Percentiles rank a stretch among this genome's conserved stretches.
Conservation (phyloP, 2,797 vertebrate species). For the Sardinella longiceps region DNA sequence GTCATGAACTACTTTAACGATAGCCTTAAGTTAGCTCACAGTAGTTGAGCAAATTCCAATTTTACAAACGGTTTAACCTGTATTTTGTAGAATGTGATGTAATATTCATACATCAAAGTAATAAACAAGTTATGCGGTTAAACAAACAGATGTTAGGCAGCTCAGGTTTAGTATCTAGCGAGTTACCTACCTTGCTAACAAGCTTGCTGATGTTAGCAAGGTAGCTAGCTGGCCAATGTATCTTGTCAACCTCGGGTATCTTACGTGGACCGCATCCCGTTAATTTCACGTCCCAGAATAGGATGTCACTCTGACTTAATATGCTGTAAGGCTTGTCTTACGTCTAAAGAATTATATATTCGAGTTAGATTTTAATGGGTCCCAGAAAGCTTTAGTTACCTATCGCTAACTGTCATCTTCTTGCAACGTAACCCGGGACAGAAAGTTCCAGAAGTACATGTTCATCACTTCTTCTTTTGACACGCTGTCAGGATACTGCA, state of each 20-base stretch:
- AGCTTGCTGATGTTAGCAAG: not conserved
- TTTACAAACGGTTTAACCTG: not conserved
- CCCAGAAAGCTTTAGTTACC: not conserved
- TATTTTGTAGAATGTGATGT: not conserved
- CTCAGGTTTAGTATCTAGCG: not conserved
- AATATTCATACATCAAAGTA: not conserved
- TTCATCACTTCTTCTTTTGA: constrained; percentile 1
- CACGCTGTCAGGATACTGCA: not conserved
- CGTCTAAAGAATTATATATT: not conserved
- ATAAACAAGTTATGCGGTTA: not conserved
- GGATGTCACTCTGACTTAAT: not conserved
- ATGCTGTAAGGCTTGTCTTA: not conserved
- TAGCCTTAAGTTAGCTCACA: not conserved
- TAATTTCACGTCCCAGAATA: not conserved
- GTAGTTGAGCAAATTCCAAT: not conserved
- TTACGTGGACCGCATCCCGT: not conserved
- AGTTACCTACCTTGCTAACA: not conserved
- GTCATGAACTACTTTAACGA: not conserved
- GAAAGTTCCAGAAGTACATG: constrained; percentile 24
- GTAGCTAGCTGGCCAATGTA: constrained; percentile 22
- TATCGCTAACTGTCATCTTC: constrained; percentile 12
- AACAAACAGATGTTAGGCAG: not conserved
- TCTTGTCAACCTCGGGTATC: not conserved
- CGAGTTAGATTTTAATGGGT: not conserved
- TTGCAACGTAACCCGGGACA: constrained; percentile 17